Evolutionary conservation across 2,797 vertebrate genomes (phyloP).

Genomic region (Simalia tracyae): DNA sequence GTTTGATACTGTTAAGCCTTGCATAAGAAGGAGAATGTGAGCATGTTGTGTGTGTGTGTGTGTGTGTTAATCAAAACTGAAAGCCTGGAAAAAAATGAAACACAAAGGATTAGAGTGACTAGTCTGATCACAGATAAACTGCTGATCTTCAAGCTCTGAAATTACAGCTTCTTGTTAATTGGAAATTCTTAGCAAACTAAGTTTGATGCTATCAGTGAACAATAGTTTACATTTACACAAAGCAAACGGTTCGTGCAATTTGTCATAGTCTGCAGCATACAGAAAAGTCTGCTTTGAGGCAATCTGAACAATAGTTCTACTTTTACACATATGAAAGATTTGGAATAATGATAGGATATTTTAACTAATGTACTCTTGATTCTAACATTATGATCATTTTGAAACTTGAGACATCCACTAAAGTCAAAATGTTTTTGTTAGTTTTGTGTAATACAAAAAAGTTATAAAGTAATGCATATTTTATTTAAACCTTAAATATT

Average conservation of each 20-base stretch:
- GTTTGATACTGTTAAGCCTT: slow-evolving; percentile 53
- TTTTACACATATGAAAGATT: slow-evolving; percentile 40
- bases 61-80: slow-evolving; percentile 66
- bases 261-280: slow-evolving; percentile 37
- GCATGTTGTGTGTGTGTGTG: slow-evolving; percentile 29
- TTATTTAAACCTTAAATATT: not conserved
- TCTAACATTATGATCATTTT: not conserved
- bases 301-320: slow-evolving; percentile 38
- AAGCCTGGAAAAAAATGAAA: slow-evolving; percentile 65
- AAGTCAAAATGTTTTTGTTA: slow-evolving; percentile 3
- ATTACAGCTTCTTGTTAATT: slow-evolving; percentile 57
- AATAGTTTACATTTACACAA: slow-evolving; percentile 56
- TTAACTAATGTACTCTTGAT: slow-evolving; percentile 1
- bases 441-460: not conserved
- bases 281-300: slow-evolving; percentile 37
- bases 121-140: slow-evolving; percentile 59
- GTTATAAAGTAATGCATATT: not conserved
- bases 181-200: slow-evolving; percentile 47
- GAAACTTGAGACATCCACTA: not conserved
- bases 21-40: slow-evolving; percentile 36
- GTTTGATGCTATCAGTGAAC: slow-evolving; percentile 38
- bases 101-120: slow-evolving; percentile 55
- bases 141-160: slow-evolving; percentile 32
- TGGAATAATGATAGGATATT: slow-evolving; percentile 8
- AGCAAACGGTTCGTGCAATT: slow-evolving; percentile 45